Evolutionary conservation across 2,888 invertebrate genomes (phyloP).

Genomic region (Tortricodes alternella): DNA sequence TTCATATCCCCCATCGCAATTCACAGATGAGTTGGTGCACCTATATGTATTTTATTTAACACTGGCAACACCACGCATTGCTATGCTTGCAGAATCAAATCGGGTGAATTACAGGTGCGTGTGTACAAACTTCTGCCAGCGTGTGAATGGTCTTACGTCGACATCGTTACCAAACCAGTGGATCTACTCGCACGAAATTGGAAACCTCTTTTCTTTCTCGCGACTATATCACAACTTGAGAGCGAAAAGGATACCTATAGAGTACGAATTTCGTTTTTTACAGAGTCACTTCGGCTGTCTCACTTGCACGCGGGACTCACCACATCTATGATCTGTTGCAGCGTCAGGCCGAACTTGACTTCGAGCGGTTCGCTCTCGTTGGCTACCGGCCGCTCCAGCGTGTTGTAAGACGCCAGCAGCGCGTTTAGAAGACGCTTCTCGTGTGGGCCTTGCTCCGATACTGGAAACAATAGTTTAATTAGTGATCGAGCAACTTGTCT

Average conservation of each 20-base stretch:
- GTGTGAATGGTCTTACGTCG: background rate
- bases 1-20: too few species aligned
- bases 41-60: too few species aligned
- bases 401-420: constrained; percentile 92
- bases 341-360: constrained; percentile 94
- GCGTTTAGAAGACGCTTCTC: constrained; percentile 94
- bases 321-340: constrained; percentile 97
- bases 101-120: background rate
- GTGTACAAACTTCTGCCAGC: background rate
- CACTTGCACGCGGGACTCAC: constrained; percentile 86
- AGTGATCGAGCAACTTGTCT: too few species aligned
- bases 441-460: constrained; percentile 94
- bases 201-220: too few species aligned
- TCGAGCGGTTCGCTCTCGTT: constrained; percentile 95
- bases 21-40: too few species aligned
- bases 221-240: too few species aligned
- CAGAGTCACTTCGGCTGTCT: too few species aligned
- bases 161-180: background rate
- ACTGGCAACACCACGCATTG: too few species aligned
- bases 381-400: constrained; percentile 94
- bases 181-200: too few species aligned
- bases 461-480: constrained; percentile 80
- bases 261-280: too few species aligned
- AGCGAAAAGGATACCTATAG: too few species aligned
- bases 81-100: background rate